phyloP scores from a whole-genome alignment of 2,888 invertebrate species.

The Monochamus alternatus region DNA sequence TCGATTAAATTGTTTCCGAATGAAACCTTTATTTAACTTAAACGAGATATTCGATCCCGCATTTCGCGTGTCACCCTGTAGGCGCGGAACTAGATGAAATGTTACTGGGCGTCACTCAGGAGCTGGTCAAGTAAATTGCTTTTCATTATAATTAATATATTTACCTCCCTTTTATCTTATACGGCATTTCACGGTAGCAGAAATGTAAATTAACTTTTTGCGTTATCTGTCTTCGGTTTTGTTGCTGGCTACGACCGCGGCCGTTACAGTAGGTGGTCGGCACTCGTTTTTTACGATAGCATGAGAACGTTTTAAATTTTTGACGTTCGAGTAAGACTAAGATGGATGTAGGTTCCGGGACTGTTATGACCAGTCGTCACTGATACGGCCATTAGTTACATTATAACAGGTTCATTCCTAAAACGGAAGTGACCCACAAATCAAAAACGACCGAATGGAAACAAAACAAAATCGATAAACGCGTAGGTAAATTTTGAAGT shows the following conservation, averaged over 20 bases:
- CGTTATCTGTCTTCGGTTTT: conserved; percentile 27
- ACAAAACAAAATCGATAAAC: no score
- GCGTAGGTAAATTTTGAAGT: no score
- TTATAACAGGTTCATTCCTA: no score
- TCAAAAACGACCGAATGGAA: no score
- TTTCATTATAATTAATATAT: conserved; percentile 34
- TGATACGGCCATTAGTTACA: neutral
- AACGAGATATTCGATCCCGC: neutral
- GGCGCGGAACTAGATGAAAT: conserved; percentile 31
- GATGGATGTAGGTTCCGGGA: neutral
- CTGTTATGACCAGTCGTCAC: neutral
- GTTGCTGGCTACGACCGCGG: conserved; percentile 9
- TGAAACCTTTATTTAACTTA: neutral
- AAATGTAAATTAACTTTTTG: conserved; percentile 27
- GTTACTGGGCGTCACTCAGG: conserved; percentile 35
- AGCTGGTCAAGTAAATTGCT: conserved; percentile 36
- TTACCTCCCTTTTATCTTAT: conserved; percentile 35
- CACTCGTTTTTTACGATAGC: neutral
- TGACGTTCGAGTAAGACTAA: conserved; percentile 1
- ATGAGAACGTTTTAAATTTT: neutral
- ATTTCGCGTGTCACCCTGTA: conserved; percentile 19
- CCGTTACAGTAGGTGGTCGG: conserved; percentile 29
- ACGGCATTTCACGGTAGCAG: conserved; percentile 33
- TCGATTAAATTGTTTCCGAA: no score
- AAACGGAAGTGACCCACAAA: no score